Evolutionary conservation across 30 jellyfish, hydroid and myxozoan genomes (phyloP), one percentile per base, ranked within the genome.

Genomic region (Hydractinia echinata): DNA sequence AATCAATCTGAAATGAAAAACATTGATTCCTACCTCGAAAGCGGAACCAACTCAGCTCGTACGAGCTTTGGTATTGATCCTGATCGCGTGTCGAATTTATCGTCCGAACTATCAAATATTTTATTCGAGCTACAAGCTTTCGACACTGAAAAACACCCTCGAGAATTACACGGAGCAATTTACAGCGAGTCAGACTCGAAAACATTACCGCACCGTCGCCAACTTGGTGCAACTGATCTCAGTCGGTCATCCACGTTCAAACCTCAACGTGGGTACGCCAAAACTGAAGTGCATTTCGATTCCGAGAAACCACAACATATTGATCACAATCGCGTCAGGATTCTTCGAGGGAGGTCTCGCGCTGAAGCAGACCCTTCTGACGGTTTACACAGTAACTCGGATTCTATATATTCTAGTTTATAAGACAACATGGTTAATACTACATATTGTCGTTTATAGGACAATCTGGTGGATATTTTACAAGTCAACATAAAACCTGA

Each of bases 101-200:
- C 98, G 4, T 77, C 84, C 55, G 98, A 92, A 76, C 82, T 92
- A 30, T 66, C 98, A 9, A 82, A 85, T 80, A 92, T 92, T 21
- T 78, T 92, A 69, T 79, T 76, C 50, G 98, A 92, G 72, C 89
- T 92, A 18, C 96, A 92, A 77, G 98, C 95, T 5, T 86, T 92
- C 55, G 79, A 92, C 72, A 82, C 64, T 91, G 87, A 56, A 73
- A 80, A 21, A 48, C 94, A 55, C 48, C 93, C 14, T 85, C 89
- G 54, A 56, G 67, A 48, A 13, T 74, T 69, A 73, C 86, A 20
- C 84, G 96, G 61, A 82, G 72, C 73, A 51, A 52, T 20, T 6
- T 50, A 71, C n/a, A 30, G 61, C 16, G 61, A 71, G 55, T 55
- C 53, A 30, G n/a, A 15, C 39, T 55, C 60, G 9, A 77, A 77